Evolutionary conservation across 2,888 invertebrate species (phyloP), one percentile per base, ranked within the genome.

Genomic region (Trachelus troglodyta): DNA sequence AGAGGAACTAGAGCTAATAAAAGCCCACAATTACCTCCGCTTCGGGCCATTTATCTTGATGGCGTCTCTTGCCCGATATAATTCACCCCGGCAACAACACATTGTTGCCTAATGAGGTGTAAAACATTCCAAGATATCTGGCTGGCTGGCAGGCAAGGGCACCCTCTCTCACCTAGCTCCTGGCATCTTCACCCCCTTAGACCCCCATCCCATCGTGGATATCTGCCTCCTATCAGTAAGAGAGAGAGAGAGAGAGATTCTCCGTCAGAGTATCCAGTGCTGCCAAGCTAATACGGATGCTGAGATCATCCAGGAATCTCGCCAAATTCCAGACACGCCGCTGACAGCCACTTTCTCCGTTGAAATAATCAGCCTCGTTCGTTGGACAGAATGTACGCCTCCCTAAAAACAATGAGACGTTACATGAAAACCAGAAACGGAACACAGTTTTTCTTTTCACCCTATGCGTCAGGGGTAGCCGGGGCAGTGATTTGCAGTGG

Each of bases 11-110:
- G 87, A 89, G 90, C 91, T 91, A 91, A 91, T 91, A 91, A 91
- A 91, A 91, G 91, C 91, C 90, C 90, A 88, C 91, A 91, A 91
- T 91, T 91, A 91, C 91, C 91, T 91, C 91, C 90, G 89, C 91
- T 89, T 90, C 88, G 89, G 89, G 87, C 91, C 91, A 91, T 91
- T 91, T 91, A 90, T 91, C 91, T 91, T 90, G 91, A 90, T 89
- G 88, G 87, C 90, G 89, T 91, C 91, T 91, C 90, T 88, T 91
- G 90, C 91, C 90, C 86, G 90, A 90, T 91, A 91, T 91, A 90
- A 91, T 91, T 91, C 90, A 91, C 90, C 90, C 87, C 87, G 87
- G 89, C 90, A 90, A 91, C 91, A 91, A 91, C 91, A 91, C 91
- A 91, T 91, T 91, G 90, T 89, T 90, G 89, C 89, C 89, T 91